Base-by-base conservation (phyloP, 2,888 invertebrate genomes). In the Hipparchia semele region DNA sequence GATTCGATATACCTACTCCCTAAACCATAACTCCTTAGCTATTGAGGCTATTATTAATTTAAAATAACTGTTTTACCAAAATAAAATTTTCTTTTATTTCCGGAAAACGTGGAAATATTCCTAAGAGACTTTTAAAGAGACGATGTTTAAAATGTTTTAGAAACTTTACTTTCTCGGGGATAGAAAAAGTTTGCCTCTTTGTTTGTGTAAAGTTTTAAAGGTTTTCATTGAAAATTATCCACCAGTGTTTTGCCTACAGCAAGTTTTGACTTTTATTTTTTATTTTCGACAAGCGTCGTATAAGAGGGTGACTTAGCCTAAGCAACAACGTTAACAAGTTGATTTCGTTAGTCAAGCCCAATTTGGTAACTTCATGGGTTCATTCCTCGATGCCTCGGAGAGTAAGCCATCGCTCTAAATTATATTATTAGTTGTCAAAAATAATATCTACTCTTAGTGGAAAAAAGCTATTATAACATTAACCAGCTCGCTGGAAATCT, bases 101-200 rank as follows among this genome's bases (percentile, higher is more conserved):
- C 67, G n/a, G 67, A 51, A 56, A 72, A 69, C n/a, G 60, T 72
- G 33, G 56, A 39, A 73, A 59, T 64, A 58, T 72, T 75, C 72
- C 72, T 45, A 33, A 61, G 70, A 65, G 70, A 71, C 54, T 72
- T 73, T 72, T 61, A 70, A 68, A 72, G 72, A 68, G 70, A 72
- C 70, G 46, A 67, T 74, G 74, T 72, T 76, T 74, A 74, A 74
- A 76, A 59, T 74, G 68, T 73, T 75, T 39, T 74, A 74, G 70
- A 74, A 75, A 70, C 74, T 75, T 72, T 70, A 70, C 70, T 74
- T 72, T 72, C 70, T 39, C 9, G 70, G 70, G 74, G 69, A 58
- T 70, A 72, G 66, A 71, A 73, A 74, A 76, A 76, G 72, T 74
- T 75, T 70, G 66, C 76, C 70, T 51, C 58, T 62, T 72, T 76